These are phyloP conservation scores for Spermophilus dauricus DNA, from an alignment of 2,113 vertebrate species.

Conservation along the genomic window DNA sequence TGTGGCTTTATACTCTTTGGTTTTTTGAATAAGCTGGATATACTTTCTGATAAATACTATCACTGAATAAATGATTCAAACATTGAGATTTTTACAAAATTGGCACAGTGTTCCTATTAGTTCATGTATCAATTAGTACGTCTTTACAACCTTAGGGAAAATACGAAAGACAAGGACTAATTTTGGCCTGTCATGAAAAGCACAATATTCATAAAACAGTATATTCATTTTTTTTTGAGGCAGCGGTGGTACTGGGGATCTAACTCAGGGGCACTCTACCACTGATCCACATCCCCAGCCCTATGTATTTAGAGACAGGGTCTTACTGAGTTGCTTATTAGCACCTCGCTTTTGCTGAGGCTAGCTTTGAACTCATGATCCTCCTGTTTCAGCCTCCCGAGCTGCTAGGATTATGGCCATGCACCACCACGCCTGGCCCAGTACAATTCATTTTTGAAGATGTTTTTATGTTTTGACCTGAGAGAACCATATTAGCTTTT, in stretches of 20 bases:
- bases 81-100: slow-evolving; percentile 15
- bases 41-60: slow-evolving; percentile 29
- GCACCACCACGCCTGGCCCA: too few species aligned
- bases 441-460: background rate
- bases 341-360: too few species aligned
- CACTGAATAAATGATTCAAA: slow-evolving; percentile 20
- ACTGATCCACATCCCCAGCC: too few species aligned
- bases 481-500: background rate
- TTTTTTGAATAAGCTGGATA: background rate
- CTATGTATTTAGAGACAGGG: too few species aligned
- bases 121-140: background rate
- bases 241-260: too few species aligned
- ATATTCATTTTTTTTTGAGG: background rate
- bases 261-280: too few species aligned
- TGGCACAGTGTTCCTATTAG: slow-evolving; percentile 6
- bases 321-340: too few species aligned
- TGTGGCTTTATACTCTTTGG: slow-evolving; percentile 1
- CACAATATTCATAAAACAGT: background rate
- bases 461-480: background rate
- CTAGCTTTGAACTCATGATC: too few species aligned
- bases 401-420: too few species aligned
- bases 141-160: background rate
- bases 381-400: too few species aligned
- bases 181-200: background rate
- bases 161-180: slow-evolving; percentile 16